These are phyloP conservation scores for Trachops cirrhosus DNA, from an alignment of 2,797 vertebrate species.

Conservation along the genomic window DNA sequence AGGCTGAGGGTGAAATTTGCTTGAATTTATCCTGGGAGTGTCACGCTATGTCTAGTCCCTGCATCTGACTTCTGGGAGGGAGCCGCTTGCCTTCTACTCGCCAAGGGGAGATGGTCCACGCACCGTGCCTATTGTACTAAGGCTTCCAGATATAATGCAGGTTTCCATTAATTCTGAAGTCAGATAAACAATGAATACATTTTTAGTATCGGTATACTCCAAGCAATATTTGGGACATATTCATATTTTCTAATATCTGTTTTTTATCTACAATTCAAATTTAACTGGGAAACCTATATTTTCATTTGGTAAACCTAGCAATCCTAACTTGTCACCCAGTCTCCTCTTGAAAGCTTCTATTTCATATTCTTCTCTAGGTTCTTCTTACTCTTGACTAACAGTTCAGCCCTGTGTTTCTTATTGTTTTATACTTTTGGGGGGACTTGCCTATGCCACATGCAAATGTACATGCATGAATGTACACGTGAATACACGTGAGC, in stretches of 20 bases:
- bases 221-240: neutral
- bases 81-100: neutral
- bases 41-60: neutral
- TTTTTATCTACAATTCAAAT: constrained; percentile 23
- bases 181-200: neutral
- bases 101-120: neutral
- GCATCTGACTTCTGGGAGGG: neutral
- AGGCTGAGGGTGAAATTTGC: neutral
- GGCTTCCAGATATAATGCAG: neutral
- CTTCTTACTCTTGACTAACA: neutral
- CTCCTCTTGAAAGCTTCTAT: neutral
- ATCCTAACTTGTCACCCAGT: neutral
- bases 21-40: neutral
- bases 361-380: neutral
- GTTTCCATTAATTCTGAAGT: neutral
- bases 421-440: neutral
- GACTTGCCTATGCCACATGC: neutral
- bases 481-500: no score
- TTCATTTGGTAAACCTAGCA: neutral
- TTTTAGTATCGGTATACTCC: neutral
- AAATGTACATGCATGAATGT: neutral
- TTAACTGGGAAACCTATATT: neutral
- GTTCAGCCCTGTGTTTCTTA: neutral
- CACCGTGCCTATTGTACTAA: neutral
- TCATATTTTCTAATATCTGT: neutral